Conservation (phyloP, 2,113 vertebrate species). For the Malaclemys terrapin region DNA sequence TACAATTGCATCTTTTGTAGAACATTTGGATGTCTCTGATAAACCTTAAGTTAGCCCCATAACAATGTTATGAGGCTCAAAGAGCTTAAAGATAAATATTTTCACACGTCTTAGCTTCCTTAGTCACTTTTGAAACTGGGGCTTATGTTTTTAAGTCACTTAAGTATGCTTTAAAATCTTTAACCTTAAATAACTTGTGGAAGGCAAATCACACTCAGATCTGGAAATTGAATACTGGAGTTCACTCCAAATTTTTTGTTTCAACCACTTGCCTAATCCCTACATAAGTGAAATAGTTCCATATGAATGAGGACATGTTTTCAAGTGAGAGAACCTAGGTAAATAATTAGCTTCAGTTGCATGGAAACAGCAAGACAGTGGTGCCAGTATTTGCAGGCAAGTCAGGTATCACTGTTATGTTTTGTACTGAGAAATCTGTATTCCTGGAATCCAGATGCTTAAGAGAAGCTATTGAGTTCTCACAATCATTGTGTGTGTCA, state of each 20-base stretch:
- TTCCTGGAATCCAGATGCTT: background rate
- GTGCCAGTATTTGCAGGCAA: background rate
- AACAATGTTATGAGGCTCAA: background rate
- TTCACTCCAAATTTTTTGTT: accelerated
- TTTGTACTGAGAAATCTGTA: background rate
- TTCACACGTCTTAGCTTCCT: background rate
- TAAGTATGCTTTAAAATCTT: background rate
- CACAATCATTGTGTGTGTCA: background rate
- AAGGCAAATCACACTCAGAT: background rate
- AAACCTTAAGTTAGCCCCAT: background rate
- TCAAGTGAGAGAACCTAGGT: background rate
- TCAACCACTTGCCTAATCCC: background rate
- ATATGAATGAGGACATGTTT: background rate
- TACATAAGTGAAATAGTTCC: background rate
- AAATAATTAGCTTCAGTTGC: background rate
- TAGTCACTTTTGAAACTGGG: background rate
- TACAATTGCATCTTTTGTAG: background rate
- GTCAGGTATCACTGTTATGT: background rate
- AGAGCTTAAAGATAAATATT: background rate
- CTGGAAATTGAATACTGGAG: background rate
- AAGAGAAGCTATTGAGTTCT: background rate
- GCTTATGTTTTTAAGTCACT: background rate
- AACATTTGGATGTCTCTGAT: background rate
- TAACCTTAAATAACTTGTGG: background rate
- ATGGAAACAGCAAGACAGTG: background rate